Evolutionary conservation across 2,888 invertebrate genomes (phyloP), one percentile per base, ranked within the genome.

Genomic region (Hoplodrina blanda): DNA sequence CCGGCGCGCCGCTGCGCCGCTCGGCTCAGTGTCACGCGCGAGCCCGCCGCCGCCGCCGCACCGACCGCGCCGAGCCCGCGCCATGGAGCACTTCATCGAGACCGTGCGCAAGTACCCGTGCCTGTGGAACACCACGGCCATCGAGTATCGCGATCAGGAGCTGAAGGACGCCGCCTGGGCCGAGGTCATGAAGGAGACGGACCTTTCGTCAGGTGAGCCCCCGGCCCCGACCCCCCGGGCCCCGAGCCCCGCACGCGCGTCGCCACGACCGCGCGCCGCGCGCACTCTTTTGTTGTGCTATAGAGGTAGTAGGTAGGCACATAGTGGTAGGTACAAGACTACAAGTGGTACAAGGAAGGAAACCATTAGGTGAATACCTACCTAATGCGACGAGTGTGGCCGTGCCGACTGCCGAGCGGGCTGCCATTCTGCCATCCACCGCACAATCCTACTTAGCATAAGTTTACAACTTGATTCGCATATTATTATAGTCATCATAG

Each of bases 61-160:
- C 71, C 73, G 78, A 64, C 72, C 69, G 78, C 72, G 68, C 67
- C 79, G 79, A 82, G 79, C 81, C 73, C 63, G 74, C 63, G 74
- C 81, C 87, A 95, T 95, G 95, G 95, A 95, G 85, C 94, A 91
- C 84, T 91, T 95, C 90, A 95, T 95, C 76, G 94, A 91, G 84
- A 89, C 93, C 80, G 95, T 95, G 84, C 94, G 92, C 91, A 90
- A 90, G 88, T 95, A 94, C 90, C 94, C 95, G 65, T 95, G 95
- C 89, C 92, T 95, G 76, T 95, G 95, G 95, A 95, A 95, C 90
- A 94, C 94, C 85, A 90, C 92, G 73, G 94, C 95, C 87, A 92
- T 93, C 87, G 95, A 95, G 90, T 95, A 95, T 89, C 92, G 95
- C 87, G 95, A 95, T 90, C 95, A 95, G 90, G 95, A 95, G 92